Evolutionary conservation across 2,113 vertebrate species (phyloP), one percentile per base, ranked within the genome.

Genomic region (Diadophis punctatus): DNA sequence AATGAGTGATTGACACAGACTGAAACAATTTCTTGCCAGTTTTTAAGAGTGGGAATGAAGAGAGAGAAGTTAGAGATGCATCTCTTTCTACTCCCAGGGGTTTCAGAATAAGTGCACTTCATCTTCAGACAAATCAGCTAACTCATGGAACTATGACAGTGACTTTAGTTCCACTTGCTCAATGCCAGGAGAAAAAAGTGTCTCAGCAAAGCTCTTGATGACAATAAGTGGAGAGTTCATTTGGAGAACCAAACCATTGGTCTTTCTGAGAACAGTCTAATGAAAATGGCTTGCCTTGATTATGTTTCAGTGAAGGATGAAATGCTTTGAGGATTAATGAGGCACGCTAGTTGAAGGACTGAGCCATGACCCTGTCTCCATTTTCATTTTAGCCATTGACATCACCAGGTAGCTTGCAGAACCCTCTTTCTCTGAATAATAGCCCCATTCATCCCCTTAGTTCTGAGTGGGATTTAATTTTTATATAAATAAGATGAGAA

Each of bases 151-250:
- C 16, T 23, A n/a, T 91, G 85, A 25, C 46, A 51, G 84, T 51
- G 51, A 51, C 55, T n/a, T 55, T 56, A 87, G 55, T 87, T 86
- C 5, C 39, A 23, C 53, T 86, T 56, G 39, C 53, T 60, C 58
- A 49, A 87, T 49, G 46, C 55, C 55, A 87, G 39, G 22, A 53
- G 43, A 49, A 56, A 56, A 88, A 85, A 63, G 34, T 48, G 55
- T 46, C 9, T 49, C 27, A 63, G n/a, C 60, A 30, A 34, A n/a
- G 48, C 85, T 87, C 85, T 56, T 60, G 46, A 51, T 60, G 90
- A 23, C 55, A 91, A 58, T 91, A 91, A 91, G 34, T 23, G 46
- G 49, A 87, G 20, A 87, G 30, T 56, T 91, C 90, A 51, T 91
- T 87, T 87, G 43, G 55, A 87, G 12, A 60, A 46, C 55, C 43